Conservation (phyloP, 1,140 invertebrate genomes). For the Diploscapter pachys region DNA sequence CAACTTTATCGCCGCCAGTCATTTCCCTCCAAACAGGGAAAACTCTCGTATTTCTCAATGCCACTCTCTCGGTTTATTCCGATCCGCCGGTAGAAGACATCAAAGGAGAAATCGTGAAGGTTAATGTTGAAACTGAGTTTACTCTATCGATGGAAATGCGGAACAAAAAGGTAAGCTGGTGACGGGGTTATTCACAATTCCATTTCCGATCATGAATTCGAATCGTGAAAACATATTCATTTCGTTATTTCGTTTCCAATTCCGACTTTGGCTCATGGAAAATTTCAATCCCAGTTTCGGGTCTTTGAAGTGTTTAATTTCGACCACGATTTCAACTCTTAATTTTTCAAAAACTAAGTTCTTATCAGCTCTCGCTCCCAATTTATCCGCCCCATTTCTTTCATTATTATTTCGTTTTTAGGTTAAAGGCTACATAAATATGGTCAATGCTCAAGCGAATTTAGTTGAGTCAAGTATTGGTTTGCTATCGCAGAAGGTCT, state of each 20-base stretch:
- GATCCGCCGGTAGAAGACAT: constrained; percentile 21
- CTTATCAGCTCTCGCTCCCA: too few relatives aligned
- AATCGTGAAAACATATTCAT: too few relatives aligned
- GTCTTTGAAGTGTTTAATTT: too few relatives aligned
- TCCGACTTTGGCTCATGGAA: too few relatives aligned
- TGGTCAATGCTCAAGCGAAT: constrained; percentile 45
- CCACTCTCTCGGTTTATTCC: constrained; percentile 29
- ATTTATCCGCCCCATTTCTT: too few relatives aligned
- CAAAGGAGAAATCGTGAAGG: constrained; percentile 28
- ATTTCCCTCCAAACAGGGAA: constrained; percentile 34
- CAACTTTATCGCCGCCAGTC: constrained; percentile 37
- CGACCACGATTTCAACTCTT: too few relatives aligned
- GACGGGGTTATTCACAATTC: not conserved
- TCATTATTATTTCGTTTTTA: not conserved
- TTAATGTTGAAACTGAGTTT: constrained; percentile 41
- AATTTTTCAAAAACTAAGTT: too few relatives aligned
- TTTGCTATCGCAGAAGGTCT: constrained; percentile 46
- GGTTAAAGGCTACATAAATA: constrained; percentile 43
- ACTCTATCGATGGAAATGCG: constrained; percentile 43
- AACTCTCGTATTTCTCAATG: constrained; percentile 36
- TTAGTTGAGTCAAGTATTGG: constrained; percentile 41
- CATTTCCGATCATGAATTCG: too few relatives aligned
- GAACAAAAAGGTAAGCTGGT: constrained; percentile 20
- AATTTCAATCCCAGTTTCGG: too few relatives aligned
- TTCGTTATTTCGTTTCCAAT: too few relatives aligned